Evolutionary conservation across 2,113 vertebrate genomes (phyloP).

Genomic region (Pseudorectes ferrugineus): DNA sequence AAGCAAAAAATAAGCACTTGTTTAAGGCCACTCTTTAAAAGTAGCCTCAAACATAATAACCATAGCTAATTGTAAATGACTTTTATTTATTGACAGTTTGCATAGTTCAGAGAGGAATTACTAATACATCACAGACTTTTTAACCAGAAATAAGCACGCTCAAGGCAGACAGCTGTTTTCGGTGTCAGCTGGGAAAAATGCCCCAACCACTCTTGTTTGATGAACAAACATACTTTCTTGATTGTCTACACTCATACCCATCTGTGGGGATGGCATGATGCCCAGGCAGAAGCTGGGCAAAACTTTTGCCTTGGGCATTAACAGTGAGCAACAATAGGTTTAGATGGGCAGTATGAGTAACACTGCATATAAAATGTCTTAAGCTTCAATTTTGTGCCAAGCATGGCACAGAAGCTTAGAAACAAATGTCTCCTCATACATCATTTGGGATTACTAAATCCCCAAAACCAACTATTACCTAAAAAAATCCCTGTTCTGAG

Average conservation of each 20-base stretch:
- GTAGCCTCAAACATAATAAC: background rate
- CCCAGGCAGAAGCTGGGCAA: conserved; percentile 60
- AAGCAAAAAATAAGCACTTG: background rate
- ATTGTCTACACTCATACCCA: conserved; percentile 61
- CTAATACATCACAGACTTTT: conserved; percentile 28
- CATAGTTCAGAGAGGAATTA: conserved; percentile 4
- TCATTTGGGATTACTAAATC: background rate
- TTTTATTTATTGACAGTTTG: conserved; percentile 34
- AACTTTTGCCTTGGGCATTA: conserved; percentile 63
- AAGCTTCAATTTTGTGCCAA: conserved; percentile 9
- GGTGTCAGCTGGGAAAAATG: conserved; percentile 64
- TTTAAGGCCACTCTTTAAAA: background rate
- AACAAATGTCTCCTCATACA: conserved; percentile 20
- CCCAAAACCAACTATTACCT: background rate
- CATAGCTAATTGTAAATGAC: background rate
- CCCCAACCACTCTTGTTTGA: conserved; percentile 43
- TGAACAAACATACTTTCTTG: conserved; percentile 59
- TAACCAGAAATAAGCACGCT: conserved; percentile 26
- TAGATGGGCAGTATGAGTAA: conserved; percentile 33
- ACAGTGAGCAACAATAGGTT: conserved; percentile 55
- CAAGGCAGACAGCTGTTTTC: conserved; percentile 62
- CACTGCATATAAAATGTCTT: conserved; percentile 24
- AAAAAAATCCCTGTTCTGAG: background rate
- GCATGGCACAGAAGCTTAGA: background rate
- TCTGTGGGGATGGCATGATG: conserved; percentile 62